phyloP scores from a whole-genome alignment of 2,113 vertebrate species.

The Formicarius rufipectus region DNA sequence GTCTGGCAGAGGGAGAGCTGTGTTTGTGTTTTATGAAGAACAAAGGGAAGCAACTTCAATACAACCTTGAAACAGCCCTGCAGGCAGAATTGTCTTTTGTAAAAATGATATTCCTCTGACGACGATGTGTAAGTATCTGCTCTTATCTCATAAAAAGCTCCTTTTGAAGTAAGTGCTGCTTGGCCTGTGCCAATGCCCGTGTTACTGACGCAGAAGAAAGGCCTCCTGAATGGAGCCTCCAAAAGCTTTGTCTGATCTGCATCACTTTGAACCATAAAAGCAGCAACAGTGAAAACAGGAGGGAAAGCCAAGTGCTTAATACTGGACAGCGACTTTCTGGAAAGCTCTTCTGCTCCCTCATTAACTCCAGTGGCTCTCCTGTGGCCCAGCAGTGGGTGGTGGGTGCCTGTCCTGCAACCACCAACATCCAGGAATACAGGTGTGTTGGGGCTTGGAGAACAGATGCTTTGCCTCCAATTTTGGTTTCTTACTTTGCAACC shows the following conservation, averaged over 20 bases:
- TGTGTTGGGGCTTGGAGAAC: rapidly evolving
- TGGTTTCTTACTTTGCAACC: background rate
- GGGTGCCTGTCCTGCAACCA: background rate
- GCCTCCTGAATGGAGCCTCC: background rate
- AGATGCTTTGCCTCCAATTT: background rate
- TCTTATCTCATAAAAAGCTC: background rate
- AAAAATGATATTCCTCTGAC: background rate
- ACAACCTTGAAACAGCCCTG: background rate
- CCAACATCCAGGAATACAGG: background rate
- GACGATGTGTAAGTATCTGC: background rate
- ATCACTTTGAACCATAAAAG: conserved; percentile 23
- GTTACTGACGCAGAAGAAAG: conserved; percentile 6
- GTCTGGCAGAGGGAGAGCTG: background rate
- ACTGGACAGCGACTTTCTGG: conserved; percentile 14
- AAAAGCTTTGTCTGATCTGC: background rate
- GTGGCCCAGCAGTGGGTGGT: rapidly evolving
- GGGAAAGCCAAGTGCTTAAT: background rate
- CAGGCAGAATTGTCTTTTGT: background rate
- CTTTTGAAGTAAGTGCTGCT: conserved; percentile 20
- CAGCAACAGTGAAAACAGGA: background rate
- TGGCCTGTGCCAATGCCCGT: background rate
- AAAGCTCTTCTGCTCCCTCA: background rate
- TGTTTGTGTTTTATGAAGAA: background rate
- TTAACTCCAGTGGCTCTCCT: background rate
- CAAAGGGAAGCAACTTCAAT: conserved; percentile 17